Conservation (phyloP, 2,888 invertebrate species). For the Cotesia congregata region DNA sequence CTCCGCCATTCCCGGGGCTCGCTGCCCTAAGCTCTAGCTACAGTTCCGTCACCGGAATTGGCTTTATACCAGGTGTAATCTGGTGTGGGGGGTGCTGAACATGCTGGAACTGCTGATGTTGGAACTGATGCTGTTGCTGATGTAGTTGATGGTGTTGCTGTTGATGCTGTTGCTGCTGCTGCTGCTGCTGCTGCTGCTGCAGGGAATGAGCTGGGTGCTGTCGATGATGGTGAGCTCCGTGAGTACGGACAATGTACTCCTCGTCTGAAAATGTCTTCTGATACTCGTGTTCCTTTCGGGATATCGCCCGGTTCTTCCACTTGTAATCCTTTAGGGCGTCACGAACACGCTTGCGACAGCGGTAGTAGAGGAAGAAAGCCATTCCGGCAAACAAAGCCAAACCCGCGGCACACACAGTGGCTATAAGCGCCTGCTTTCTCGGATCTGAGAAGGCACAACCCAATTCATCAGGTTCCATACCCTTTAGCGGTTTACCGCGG, state of each 20-base stretch:
- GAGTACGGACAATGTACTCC: conserved; percentile 83
- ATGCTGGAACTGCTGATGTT: conserved; percentile 66
- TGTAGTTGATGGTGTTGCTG: conserved; percentile 69
- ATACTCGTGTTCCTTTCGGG: conserved; percentile 88
- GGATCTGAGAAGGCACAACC: conserved; percentile 87
- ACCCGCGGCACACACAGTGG: conserved; percentile 81
- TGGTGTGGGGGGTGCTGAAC: conserved; percentile 65
- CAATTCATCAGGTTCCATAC: conserved; percentile 81
- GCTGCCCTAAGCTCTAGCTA: conserved; percentile 97
- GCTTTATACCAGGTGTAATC: conserved; percentile 72
- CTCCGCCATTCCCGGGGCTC: conserved; percentile 76
- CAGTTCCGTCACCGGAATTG: conserved; percentile 92
- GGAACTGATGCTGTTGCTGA: conserved; percentile 62
- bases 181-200: conserved; percentile 48
- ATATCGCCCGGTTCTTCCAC: conserved; percentile 81
- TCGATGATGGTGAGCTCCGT: conserved; percentile 72
- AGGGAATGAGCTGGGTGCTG: conserved; percentile 59
- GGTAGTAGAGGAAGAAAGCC: conserved; percentile 79
- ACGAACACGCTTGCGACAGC: conserved; percentile 84
- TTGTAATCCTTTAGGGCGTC: conserved; percentile 87
- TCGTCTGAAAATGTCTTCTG: conserved; percentile 92
- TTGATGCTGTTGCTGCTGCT: conserved; percentile 66
- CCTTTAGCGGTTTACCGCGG: conserved; percentile 76
- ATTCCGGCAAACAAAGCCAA: conserved; percentile 81
- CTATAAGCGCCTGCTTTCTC: conserved; percentile 84